Base-by-base conservation (phyloP, 1,140 invertebrate species). In the Latrodectus geometricus region DNA sequence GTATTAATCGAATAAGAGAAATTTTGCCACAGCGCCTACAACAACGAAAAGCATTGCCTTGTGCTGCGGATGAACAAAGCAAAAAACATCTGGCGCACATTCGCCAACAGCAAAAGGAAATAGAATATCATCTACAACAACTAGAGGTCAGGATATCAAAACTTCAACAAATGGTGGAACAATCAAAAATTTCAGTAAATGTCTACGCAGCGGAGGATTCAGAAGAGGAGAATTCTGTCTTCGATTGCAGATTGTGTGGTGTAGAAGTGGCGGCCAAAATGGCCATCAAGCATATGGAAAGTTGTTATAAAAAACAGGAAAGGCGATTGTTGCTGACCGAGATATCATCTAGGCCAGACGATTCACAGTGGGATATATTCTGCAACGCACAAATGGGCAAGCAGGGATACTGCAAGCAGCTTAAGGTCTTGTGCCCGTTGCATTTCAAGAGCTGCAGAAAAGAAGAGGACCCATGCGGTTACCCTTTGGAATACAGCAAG, bases 341-440 rank as follows among this genome's bases (percentile, higher is more conserved):
- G 8, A 76, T 35, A 8, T 20, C 80, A 8, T 14, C 54, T 11
- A 61, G 20, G 17, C 54, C 54, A 14, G 52, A 84, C n/a, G 82
- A 84, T 35, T 35, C 20, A n/a, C 56, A 84, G n/a, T 84, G 82
- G 82, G 68, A 84, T 48, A 76, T 84, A 12, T 84, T 84, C 68
- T 84, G 82, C 20, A 84, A 84, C 50, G 73, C 75, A 8, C 66
- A 69, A 21, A 84, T 84, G 73, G 68, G 66, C 0, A 21, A 50
- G 14, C 72, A 84, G 79, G 98, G 97, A 0, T 99, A 99, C 90
- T 99, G 98, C 91, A 99, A 99, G 92, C 92, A 98, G 74, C 91
- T 99, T 20, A 93, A 96, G 88, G 97, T 99, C 0, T 93, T 99
- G 23, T 99, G 98, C 91, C 97, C 98, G 0, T 98, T 99, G 90